Conservation (phyloP, 1,140 invertebrate species). For the Meloidogyne exigua region DNA sequence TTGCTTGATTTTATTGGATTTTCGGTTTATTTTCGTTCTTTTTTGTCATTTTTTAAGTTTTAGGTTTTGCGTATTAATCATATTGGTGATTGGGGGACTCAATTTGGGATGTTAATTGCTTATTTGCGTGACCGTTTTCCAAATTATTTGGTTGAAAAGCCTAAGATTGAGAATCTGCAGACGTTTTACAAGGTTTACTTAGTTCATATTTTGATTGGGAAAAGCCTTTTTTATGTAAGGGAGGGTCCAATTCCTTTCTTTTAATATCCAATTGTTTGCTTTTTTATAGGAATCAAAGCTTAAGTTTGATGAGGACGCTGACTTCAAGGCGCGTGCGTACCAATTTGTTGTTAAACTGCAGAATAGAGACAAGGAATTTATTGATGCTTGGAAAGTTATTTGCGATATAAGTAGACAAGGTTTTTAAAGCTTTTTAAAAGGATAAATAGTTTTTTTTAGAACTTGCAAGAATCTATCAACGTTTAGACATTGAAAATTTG, state of each 20-base stretch:
- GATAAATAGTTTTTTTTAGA: constrained; percentile 68
- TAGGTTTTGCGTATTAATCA: constrained; percentile 86
- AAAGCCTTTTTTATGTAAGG: too few relatives aligned
- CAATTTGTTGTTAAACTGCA: constrained; percentile 89
- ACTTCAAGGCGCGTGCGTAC: constrained; percentile 91
- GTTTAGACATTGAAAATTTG: constrained; percentile 69
- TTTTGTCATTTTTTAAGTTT: not conserved
- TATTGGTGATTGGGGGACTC: constrained; percentile 99
- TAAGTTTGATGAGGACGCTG: constrained; percentile 85
- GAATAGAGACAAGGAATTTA: constrained; percentile 78
- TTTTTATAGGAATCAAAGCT: constrained; percentile 78
- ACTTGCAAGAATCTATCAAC: constrained; percentile 73
- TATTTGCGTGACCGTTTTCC: constrained; percentile 89
- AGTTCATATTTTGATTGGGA: not conserved
- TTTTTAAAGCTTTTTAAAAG: constrained; percentile 49
- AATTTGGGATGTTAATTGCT: constrained; percentile 98
- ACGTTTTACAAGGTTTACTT: constrained; percentile 72
- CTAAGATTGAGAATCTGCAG: constrained; percentile 89
- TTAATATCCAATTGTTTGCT: too few relatives aligned
- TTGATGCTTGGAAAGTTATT: constrained; percentile 88
- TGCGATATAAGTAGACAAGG: constrained; percentile 87
- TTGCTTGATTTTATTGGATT: constrained; percentile 90
- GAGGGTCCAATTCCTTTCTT: too few relatives aligned
- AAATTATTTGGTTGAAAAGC: constrained; percentile 78
- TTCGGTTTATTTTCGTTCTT: constrained; percentile 67